Evolutionary conservation across 2,797 vertebrate species (phyloP).

Genomic region (Dallia pectoralis): DNA sequence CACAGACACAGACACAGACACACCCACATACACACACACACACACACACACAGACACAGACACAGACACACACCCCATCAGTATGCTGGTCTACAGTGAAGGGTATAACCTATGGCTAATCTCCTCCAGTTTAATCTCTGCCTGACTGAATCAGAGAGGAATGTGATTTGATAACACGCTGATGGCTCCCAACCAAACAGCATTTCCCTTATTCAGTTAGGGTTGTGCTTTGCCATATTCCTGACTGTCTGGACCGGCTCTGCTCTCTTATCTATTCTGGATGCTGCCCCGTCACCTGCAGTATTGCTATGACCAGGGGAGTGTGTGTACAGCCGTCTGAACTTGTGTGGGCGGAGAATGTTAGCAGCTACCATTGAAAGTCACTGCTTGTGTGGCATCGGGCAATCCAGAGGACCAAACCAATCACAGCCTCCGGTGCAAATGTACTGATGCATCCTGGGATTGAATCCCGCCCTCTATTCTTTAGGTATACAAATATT

Average conservation of each 20-base stretch:
- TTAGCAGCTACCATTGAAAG: not conserved
- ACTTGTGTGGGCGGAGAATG: not conserved
- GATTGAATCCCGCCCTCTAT: too few species aligned
- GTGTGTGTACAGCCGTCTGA: not conserved
- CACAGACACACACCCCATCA: constrained; percentile 15
- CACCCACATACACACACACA: too few species aligned
- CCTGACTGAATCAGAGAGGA: constrained; percentile 37
- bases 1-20: not conserved
- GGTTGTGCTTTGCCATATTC: constrained; percentile 8
- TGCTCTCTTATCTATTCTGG: constrained; percentile 8
- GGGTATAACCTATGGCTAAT: constrained; percentile 34
- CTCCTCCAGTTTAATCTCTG: constrained; percentile 30
- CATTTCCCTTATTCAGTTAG: constrained; percentile 19
- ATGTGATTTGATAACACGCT: constrained; percentile 36
- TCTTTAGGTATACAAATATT: too few species aligned
- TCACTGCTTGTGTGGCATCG: not conserved
- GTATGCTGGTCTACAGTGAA: constrained; percentile 28
- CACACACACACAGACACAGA: too few species aligned
- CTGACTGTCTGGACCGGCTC: not conserved
- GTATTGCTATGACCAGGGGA: not conserved
- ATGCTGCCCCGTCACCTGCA: not conserved
- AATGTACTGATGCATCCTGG: too few species aligned
- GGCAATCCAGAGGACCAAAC: too few species aligned
- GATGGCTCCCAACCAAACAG: constrained; percentile 30
- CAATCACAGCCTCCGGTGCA: too few species aligned